phyloP scores from a whole-genome alignment of 1,140 invertebrate genomes.

The Drosophila neocordata region DNA sequence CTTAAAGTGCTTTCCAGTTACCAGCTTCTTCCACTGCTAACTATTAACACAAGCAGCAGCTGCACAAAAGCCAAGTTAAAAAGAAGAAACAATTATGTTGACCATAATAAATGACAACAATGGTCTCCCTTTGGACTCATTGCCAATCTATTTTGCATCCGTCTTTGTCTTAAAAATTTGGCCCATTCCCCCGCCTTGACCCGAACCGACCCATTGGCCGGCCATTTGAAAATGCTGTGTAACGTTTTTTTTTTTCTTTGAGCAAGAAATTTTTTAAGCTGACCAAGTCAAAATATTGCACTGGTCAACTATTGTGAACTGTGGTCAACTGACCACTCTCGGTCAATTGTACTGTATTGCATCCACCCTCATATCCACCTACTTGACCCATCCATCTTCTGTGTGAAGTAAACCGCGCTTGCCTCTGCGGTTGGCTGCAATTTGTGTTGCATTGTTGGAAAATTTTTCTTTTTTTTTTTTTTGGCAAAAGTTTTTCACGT shows the following conservation, averaged over 20 bases:
- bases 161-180: constrained; percentile 3
- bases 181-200: constrained; percentile 29
- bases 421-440: constrained; percentile 67
- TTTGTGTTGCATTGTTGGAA: constrained; percentile 76
- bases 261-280: constrained; percentile 42
- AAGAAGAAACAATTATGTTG: constrained; percentile 39
- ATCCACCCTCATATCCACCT: background rate
- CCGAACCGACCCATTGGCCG: background rate
- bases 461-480: constrained; percentile 25
- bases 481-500: constrained; percentile 27
- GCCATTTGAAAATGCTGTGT: background rate
- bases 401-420: constrained; percentile 54
- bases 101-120: constrained; percentile 42
- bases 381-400: constrained; percentile 9
- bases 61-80: constrained; percentile 3
- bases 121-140: background rate
- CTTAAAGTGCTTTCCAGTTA: background rate
- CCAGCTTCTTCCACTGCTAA: background rate
- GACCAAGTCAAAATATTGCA: constrained; percentile 75
- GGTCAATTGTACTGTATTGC: constrained; percentile 1
- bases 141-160: constrained; percentile 11
- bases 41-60: background rate
- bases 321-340: constrained; percentile 36
- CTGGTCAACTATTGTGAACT: constrained; percentile 70
- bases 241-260: constrained; percentile 13